phyloP scores from a whole-genome alignment of 2,888 invertebrate genomes.

The Tetranychus truncatus region DNA sequence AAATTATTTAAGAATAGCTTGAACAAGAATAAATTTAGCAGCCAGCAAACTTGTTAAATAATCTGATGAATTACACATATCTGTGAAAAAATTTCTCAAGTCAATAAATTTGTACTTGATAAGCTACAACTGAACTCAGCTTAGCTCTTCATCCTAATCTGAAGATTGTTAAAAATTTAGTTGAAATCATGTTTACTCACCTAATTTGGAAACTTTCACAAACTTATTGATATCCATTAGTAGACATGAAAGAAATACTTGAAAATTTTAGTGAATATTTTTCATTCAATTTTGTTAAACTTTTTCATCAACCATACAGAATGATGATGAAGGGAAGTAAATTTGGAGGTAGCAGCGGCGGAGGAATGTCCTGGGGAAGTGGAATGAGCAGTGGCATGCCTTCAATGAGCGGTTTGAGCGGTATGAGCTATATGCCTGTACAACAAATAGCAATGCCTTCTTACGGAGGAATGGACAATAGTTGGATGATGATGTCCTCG shows the following conservation, averaged over 20 bases:
- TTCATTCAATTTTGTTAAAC: neutral
- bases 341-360: neutral
- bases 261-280: neutral
- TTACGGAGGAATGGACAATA: conserved; percentile 2
- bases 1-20: no score
- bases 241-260: neutral
- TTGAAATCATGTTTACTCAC: neutral
- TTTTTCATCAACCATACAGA: neutral
- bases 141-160: neutral
- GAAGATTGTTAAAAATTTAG: neutral
- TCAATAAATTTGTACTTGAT: neutral
- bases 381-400: neutral
- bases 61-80: neutral
- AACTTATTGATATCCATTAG: neutral
- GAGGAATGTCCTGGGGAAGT: neutral
- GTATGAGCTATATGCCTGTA: neutral
- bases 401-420: neutral
- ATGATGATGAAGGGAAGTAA: conserved; percentile 9
- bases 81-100: neutral
- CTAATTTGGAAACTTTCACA: neutral
- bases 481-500: conserved; percentile 5
- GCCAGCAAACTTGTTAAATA: neutral
- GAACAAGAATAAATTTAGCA: no score
- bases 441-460: neutral
- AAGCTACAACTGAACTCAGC: neutral